Conservation (phyloP, 2,113 vertebrate species). For the Microcebus jonahi region DNA sequence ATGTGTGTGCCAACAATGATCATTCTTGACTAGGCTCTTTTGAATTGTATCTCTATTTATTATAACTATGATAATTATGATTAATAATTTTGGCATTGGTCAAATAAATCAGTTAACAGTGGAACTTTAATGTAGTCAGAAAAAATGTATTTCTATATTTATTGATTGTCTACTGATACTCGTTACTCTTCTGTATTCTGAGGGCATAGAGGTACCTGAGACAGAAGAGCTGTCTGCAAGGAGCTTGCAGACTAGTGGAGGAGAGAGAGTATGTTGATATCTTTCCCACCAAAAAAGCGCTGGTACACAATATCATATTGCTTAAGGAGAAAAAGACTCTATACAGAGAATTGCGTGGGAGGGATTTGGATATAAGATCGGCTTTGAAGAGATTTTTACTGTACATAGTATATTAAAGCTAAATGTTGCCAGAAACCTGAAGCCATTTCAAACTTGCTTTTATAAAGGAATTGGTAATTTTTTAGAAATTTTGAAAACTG, state of each 20-base stretch:
- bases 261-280: background rate
- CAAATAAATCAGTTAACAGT: background rate
- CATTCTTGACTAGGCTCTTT: background rate
- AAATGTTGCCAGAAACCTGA: background rate
- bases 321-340: background rate
- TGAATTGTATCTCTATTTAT: background rate
- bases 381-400: background rate
- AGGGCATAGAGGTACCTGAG: background rate
- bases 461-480: background rate
- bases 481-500: background rate
- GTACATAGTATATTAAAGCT: background rate
- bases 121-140: background rate
- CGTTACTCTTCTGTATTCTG: background rate
- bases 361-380: background rate
- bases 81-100: background rate
- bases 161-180: background rate
- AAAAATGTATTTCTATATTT: background rate
- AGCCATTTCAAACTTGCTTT: background rate
- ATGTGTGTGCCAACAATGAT: background rate
- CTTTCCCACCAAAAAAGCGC: background rate
- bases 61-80: background rate
- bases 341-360: background rate
- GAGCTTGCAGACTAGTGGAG: background rate
- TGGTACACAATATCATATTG: background rate
- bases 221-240: background rate